Percentiles rank a stretch among this genome's conserved stretches.
phyloP scores from a whole-genome alignment of 2,888 invertebrate genomes.

The Drosophila pseudotakahashii region DNA sequence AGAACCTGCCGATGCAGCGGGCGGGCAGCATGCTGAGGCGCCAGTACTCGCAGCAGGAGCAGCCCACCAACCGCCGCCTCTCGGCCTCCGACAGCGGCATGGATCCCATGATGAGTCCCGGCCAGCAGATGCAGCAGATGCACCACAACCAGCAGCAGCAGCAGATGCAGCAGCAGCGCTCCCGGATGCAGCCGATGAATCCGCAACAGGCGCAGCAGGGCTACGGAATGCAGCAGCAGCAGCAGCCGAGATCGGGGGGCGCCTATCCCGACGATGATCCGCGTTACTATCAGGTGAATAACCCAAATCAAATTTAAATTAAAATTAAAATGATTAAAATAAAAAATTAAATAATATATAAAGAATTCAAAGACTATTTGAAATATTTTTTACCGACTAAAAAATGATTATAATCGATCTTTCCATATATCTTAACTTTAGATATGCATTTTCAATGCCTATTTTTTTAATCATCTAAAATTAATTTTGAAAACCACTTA shows the following conservation, averaged over 20 bases:
- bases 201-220: slow-evolving; percentile 70
- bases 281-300: slow-evolving; percentile 85
- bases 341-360: no score
- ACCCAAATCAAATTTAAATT: no score
- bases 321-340: no score
- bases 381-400: no score
- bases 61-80: slow-evolving; percentile 87
- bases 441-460: no score
- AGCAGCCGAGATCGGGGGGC: slow-evolving; percentile 77
- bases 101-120: slow-evolving; percentile 83
- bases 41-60: slow-evolving; percentile 91
- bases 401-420: no score
- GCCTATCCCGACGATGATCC: slow-evolving; percentile 88
- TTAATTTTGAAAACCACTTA: no score
- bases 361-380: no score
- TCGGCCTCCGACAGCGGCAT: slow-evolving; percentile 86
- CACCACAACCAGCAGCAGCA: slow-evolving; percentile 67
- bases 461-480: no score
- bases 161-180: slow-evolving; percentile 74
- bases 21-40: slow-evolving; percentile 91
- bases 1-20: slow-evolving; percentile 91
- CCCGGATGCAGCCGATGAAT: slow-evolving; percentile 82
- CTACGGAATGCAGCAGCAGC: slow-evolving; percentile 47
- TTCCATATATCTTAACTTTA: no score
- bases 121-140: slow-evolving; percentile 71